A percentile compares a stretch with the other conserved stretches of the same genome.
Evolutionary conservation across 2,888 invertebrate species (phyloP).

Genomic region (Dusona sp.): DNA sequence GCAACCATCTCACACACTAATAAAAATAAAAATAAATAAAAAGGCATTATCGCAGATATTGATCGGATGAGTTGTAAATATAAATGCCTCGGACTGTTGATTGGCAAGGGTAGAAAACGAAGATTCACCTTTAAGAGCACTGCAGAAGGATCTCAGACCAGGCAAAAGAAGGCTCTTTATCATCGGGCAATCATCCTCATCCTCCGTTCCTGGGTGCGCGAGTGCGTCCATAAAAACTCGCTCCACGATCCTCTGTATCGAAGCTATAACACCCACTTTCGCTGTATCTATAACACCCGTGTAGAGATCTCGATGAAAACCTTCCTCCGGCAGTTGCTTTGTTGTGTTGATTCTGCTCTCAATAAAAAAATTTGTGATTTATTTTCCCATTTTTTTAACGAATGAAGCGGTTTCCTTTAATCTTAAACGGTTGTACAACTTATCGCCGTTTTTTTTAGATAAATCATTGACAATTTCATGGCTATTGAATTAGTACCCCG

Average conservation of each 20-base stretch:
- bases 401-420: background rate
- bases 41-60: constrained; percentile 14
- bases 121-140: constrained; percentile 91
- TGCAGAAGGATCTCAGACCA: constrained; percentile 94
- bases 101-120: constrained; percentile 24
- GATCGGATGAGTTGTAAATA: constrained; percentile 42
- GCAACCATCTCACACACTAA: constrained; percentile 94
- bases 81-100: constrained; percentile 3
- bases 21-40: background rate
- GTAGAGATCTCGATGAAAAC: constrained; percentile 93
- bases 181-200: constrained; percentile 93
- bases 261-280: constrained; percentile 93
- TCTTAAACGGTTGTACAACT: no score
- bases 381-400: constrained; percentile 35
- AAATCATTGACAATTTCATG: background rate
- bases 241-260: constrained; percentile 95
- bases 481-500: background rate
- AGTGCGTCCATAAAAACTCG: constrained; percentile 96
- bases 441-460: background rate
- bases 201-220: constrained; percentile 92
- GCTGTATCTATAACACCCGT: constrained; percentile 93
- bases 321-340: constrained; percentile 95
- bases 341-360: constrained; percentile 88
- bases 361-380: background rate
- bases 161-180: constrained; percentile 94